A percentile compares a stretch with the other conserved stretches of the same genome.
Evolutionary conservation across 2,113 vertebrate genomes (phyloP).

Genomic region (Elephas maximus): DNA sequence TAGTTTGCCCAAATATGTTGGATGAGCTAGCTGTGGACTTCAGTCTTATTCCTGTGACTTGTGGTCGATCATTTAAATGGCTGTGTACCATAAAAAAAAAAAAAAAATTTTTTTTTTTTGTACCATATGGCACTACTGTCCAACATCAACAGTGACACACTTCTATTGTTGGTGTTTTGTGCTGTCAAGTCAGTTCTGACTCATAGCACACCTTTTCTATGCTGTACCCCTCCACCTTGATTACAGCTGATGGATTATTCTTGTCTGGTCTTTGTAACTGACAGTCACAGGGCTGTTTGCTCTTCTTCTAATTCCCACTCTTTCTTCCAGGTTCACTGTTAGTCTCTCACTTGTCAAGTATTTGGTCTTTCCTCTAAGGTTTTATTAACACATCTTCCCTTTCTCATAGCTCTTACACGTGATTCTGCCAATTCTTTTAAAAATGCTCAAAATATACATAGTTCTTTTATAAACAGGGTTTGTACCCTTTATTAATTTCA

Average conservation of each 20-base stretch:
- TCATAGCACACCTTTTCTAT: not conserved
- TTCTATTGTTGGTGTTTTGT: not conserved
- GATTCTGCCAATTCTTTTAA: conserved; percentile 32
- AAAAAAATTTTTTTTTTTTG: too few species aligned
- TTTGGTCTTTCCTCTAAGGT: conserved; percentile 27
- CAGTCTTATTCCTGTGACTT: not conserved
- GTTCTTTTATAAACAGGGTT: not conserved
- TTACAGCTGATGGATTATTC: not conserved
- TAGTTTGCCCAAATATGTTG: not conserved
- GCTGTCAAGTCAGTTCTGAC: not conserved
- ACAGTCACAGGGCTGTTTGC: not conserved
- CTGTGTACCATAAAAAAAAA: too few species aligned
- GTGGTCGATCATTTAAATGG: not conserved
- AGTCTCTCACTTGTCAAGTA: not conserved
- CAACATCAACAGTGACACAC: not conserved
- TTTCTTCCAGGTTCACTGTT: not conserved
- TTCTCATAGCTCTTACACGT: conserved; percentile 25
- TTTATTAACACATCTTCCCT: not conserved
- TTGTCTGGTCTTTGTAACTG: not conserved
- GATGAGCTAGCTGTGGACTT: not conserved
- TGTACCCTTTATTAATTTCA: conserved; percentile 22
- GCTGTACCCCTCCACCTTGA: not conserved
- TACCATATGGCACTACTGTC: not conserved
- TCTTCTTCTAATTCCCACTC: conserved; percentile 4
- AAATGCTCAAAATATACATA: not conserved